Base-by-base conservation (phyloP, 2,888 invertebrate species). In the Drymonia ruficornis region DNA sequence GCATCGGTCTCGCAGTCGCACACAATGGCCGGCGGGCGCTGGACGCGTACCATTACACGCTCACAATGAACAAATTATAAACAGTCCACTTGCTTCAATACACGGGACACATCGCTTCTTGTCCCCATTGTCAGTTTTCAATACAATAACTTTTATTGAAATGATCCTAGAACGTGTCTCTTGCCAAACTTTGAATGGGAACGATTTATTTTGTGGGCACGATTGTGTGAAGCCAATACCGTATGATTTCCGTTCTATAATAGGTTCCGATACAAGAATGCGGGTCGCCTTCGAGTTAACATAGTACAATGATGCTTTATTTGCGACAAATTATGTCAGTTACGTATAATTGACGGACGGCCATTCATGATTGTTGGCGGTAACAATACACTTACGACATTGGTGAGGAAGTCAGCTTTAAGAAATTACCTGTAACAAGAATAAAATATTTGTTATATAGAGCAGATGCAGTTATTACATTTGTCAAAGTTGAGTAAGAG, bases 141-240 rank as follows among this genome's bases (percentile, higher is more conserved):
- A 89, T 91, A 91, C 89, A 91, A 91, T 89, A 91, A 91, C 87
- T 91, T 89, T 89, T 89, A 91, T 91, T 89, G 89, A 88, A 91
- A 91, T 85, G 88, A 89, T 85, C 86, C 86, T 84, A 86, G 84
- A 82, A 84, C 85, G 83, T 81, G 79, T 77, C 73, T 65, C 76
- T 79, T 81, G 85, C 83, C 83, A 77, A 81, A 78, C 77, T 65
- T 70, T 83, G 80, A 84, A 88, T 86, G 72, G 84, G 73, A 70
- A 72, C 80, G 83, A 84, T 88, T 86, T 88, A 87, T 88, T 88
- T 85, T 84, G 80, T 82, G 65, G 76, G 78, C 75, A 79, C 86
- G 82, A 87, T 87, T 87, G 88, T 89, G 75, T 79, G 76, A 61
- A 74, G 78, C 77, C 84, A 84, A 86, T 86, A 84, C 85, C 75